These are phyloP conservation scores for Botrylloides violaceus DNA, from an alignment of 23 tunicate genomes.

Conservation along the genomic window DNA sequence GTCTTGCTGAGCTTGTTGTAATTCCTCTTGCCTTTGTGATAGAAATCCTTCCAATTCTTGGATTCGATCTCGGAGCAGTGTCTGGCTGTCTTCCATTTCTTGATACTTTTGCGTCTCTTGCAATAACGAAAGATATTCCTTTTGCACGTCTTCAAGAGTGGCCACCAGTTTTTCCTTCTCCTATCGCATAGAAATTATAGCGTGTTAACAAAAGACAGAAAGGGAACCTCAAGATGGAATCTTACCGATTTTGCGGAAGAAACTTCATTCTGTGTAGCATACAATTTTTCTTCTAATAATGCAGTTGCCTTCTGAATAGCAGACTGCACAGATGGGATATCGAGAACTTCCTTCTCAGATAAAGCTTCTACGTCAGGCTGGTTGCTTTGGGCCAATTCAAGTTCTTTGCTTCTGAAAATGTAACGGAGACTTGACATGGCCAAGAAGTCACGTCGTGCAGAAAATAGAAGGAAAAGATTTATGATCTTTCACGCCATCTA, in stretches of 20 bases:
- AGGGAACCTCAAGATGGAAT: neutral
- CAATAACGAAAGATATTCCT: slow-evolving; percentile 48
- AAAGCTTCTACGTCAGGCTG: slow-evolving; percentile 1
- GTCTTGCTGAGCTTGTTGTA: slow-evolving; percentile 24
- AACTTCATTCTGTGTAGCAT: slow-evolving; percentile 1
- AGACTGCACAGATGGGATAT: slow-evolving; percentile 9
- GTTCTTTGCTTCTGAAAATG: neutral
- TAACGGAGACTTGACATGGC: too few species aligned
- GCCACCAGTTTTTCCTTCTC: slow-evolving; percentile 33
- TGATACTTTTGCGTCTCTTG: slow-evolving; percentile 44
- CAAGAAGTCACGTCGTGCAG: too few species aligned
- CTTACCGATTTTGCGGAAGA: slow-evolving; percentile 5
- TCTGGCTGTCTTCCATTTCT: neutral
- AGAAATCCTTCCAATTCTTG: slow-evolving; percentile 26
- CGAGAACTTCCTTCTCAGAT: slow-evolving; percentile 16
- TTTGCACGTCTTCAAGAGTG: slow-evolving; percentile 57
- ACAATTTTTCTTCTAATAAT: slow-evolving; percentile 5
- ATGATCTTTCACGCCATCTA: too few species aligned
- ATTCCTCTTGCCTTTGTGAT: slow-evolving; percentile 24
- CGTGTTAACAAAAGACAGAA: neutral
- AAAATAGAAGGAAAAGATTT: too few species aligned
- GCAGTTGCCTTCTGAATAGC: slow-evolving; percentile 7
- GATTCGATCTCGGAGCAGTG: slow-evolving; percentile 12
- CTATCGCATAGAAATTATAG: slow-evolving; percentile 14
- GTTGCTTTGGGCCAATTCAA: neutral